A percentile compares a stretch with the other conserved stretches of the same genome.
Conservation (phyloP, 2,113 vertebrate species). For the Vulpes ferrilata region DNA sequence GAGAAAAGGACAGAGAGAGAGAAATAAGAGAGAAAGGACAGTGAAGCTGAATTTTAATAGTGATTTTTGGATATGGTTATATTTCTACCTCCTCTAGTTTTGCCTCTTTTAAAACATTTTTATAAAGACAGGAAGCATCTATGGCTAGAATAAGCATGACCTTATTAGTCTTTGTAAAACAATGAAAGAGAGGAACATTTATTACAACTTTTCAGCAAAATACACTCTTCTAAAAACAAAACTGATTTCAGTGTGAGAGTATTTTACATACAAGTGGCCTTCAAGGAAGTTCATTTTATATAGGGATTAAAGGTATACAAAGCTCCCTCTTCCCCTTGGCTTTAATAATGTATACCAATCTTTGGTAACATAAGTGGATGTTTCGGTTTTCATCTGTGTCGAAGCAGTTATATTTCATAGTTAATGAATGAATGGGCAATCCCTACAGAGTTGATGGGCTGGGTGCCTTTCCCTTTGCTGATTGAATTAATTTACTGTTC, state of each 20-base stretch:
- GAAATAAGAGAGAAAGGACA: not conserved
- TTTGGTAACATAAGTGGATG: not conserved
- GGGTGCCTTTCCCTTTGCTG: not conserved
- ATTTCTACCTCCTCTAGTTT: not conserved
- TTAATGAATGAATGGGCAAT: constrained; percentile 45
- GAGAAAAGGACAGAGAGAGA: not conserved
- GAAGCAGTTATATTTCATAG: not conserved
- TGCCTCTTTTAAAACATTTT: not conserved
- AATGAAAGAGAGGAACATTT: not conserved
- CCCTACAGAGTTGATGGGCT: not conserved
- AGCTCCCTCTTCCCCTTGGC: not conserved
- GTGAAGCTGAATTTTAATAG: not conserved
- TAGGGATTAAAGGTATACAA: not conserved
- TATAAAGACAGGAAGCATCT: not conserved
- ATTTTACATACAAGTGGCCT: not conserved
- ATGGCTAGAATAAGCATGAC: not conserved
- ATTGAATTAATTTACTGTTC: constrained; percentile 34
- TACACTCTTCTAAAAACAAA: not conserved
- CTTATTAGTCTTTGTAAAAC: not conserved
- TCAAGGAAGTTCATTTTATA: not conserved
- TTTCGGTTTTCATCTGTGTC: not conserved
- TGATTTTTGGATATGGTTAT: not conserved
- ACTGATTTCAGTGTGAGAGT: not conserved
- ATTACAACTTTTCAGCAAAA: constrained; percentile 10
- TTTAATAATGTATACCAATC: constrained; percentile 51